Conservation (phyloP, 2,888 invertebrate genomes). For the Phyllotreta striolata region DNA sequence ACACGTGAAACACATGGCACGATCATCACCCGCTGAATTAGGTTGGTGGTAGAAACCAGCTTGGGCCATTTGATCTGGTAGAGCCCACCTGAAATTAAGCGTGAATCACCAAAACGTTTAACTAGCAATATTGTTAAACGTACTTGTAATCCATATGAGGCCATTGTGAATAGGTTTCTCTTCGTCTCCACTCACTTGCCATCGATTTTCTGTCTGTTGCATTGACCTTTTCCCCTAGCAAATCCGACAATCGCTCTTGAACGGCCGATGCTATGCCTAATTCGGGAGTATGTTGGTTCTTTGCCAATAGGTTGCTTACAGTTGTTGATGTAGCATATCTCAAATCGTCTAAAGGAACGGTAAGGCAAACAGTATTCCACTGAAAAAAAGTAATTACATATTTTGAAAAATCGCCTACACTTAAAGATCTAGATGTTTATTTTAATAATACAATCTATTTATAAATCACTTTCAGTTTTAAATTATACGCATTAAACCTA, state of each 20-base stretch:
- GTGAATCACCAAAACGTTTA: neutral
- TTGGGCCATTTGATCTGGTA: slow-evolving; percentile 96
- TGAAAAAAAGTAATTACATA: slow-evolving; percentile 60
- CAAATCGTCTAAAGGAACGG: slow-evolving; percentile 79
- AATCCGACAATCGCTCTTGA: slow-evolving; percentile 83
- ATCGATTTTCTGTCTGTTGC: slow-evolving; percentile 71
- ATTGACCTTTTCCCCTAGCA: slow-evolving; percentile 65
- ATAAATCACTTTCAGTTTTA: neutral
- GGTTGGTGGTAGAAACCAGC: slow-evolving; percentile 97
- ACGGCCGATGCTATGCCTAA: slow-evolving; percentile 90
- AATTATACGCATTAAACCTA: too few relatives aligned
- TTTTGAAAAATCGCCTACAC: slow-evolving; percentile 2
- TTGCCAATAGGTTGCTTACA: slow-evolving; percentile 82
- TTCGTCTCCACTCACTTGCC: slow-evolving; percentile 91
- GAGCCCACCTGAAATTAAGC: slow-evolving; percentile 77
- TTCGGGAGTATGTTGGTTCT: slow-evolving; percentile 85
- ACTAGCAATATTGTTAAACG: slow-evolving; percentile 47
- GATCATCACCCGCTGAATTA: slow-evolving; percentile 86
- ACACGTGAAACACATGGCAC: slow-evolving; percentile 96
- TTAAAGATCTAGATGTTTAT: neutral
- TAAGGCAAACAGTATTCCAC: slow-evolving; percentile 92
- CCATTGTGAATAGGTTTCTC: slow-evolving; percentile 93
- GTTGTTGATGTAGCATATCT: slow-evolving; percentile 82
- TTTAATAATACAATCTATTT: neutral
- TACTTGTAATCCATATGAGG: slow-evolving; percentile 97